These are phyloP conservation scores for Microchirus variegatus DNA, from an alignment of 2,797 vertebrate species.

Conservation along the genomic window DNA sequence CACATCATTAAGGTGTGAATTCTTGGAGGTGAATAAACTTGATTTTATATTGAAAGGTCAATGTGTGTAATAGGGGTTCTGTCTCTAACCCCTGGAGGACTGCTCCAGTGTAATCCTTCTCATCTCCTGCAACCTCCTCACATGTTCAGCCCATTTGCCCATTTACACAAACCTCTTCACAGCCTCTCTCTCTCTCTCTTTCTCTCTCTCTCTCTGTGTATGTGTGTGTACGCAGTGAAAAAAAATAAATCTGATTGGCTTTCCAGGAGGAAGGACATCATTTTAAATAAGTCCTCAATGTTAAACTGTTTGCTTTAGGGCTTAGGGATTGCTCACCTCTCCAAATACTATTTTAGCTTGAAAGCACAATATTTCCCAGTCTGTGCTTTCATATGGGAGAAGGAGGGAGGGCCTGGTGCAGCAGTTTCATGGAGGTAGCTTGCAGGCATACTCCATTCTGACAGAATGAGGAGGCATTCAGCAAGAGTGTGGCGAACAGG, in stretches of 20 bases:
- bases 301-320: conserved; percentile 82
- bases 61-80: conserved; percentile 12
- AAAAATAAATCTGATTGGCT: conserved; percentile 72
- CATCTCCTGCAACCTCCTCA: conserved; percentile 30
- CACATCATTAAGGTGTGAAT: conserved; percentile 6
- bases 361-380: conserved; percentile 79
- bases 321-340: conserved; percentile 80
- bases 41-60: conserved; percentile 17
- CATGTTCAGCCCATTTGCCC: conserved; percentile 25
- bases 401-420: conserved; percentile 69
- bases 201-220: background rate
- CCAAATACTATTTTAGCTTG: conserved; percentile 81
- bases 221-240: conserved; percentile 9
- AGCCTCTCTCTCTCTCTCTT: conserved; percentile 14
- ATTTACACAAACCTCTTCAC: conserved; percentile 43
- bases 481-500: conserved; percentile 74
- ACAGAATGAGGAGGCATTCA: conserved; percentile 79
- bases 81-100: background rate
- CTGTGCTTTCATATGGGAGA: conserved; percentile 72
- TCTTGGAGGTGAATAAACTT: conserved; percentile 19
- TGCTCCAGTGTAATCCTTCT: conserved; percentile 23
- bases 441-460: conserved; percentile 79
- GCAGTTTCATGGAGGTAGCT: conserved; percentile 78
- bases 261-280: conserved; percentile 71
- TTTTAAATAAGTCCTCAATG: conserved; percentile 81